Base-by-base conservation (phyloP, 2,888 invertebrate species). In the Chrysolina americana region DNA sequence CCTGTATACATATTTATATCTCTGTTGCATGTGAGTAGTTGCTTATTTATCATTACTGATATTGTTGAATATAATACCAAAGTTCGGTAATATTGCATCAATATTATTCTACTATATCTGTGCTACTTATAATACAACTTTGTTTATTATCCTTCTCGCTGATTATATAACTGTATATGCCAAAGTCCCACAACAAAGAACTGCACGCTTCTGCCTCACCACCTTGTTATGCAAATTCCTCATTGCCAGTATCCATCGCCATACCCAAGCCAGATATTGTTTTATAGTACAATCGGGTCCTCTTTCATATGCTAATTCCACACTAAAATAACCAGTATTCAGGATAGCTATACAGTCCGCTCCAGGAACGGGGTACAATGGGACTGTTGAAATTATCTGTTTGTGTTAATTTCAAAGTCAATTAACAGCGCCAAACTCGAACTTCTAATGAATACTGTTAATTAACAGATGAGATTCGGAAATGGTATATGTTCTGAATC, bases 211-310 rank as follows among this genome's bases (percentile, higher is more conserved):
- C 5, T 5, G 44, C 44, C 44, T 19, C 68, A 76, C 75, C 78
- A 76, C 76, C n/a, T 76, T 73, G 78, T 76, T 75, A 78, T 73
- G 76, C 75, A 68, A 73, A 75, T 75, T 75, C 74, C 75, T 75
- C 71, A 75, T 76, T 71, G 70, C 74, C 74, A n/a, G 71, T 69
- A 71, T 70, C 72, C n/a, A n/a, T n/a, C n/a, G n/a, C n/a, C n/a
- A n/a, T n/a, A n/a, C n/a, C n/a, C 73, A 71, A 64, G 66, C 74
- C 76, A 71, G 77, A 80, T 80, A 81, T 81, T 80, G 80, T 81
- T 81, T 81, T 77, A 80, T 76, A 73, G 78, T 74, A 75, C 78
- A 74, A 71, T 66, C 59, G 75, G 74, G 77, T 56, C 73, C 75
- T 70, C 74, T 81, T 79, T 78, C 77, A 65, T 76, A 76, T 76